Percentiles rank a stretch among this genome's conserved stretches.
Evolutionary conservation across 1,140 invertebrate species (phyloP).

Genomic region (Rhopalosiphum maidis): DNA sequence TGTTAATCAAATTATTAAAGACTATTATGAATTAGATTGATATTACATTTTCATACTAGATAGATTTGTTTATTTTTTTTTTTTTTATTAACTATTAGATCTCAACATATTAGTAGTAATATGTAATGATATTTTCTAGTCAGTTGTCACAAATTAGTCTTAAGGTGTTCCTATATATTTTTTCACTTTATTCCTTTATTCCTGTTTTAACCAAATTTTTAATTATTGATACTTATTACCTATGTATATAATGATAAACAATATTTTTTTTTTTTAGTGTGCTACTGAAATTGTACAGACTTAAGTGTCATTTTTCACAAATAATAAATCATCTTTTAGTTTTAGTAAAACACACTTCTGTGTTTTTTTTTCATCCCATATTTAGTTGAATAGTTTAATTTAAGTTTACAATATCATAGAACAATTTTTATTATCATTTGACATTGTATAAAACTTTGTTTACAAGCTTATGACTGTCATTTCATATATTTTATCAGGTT

Average conservation of each 20-base stretch:
- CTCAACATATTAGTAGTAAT: constrained; percentile 29
- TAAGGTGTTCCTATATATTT: constrained; percentile 19
- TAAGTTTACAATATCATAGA: background rate
- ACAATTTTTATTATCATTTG: background rate
- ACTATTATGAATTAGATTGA: constrained; percentile 51
- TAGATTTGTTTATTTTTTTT: background rate
- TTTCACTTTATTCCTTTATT: constrained; percentile 41
- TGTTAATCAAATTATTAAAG: constrained; percentile 41
- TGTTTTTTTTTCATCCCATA: background rate
- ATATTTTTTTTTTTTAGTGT: background rate
- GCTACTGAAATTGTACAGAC: constrained; percentile 4
- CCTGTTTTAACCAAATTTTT: constrained; percentile 30
- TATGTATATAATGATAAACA: background rate
- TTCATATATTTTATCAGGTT: background rate
- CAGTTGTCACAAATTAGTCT: constrained; percentile 37
- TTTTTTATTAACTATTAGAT: constrained; percentile 24
- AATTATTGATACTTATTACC: background rate
- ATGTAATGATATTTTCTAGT: constrained; percentile 46
- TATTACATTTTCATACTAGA: background rate
- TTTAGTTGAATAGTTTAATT: background rate
- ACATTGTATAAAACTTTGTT: background rate
- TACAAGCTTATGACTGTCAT: background rate
- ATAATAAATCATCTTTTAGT: constrained; percentile 37
- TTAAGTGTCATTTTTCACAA: constrained; percentile 6
- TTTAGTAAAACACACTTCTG: constrained; percentile 13